Evolutionary conservation across 1,140 invertebrate genomes (phyloP), one percentile per base, ranked within the genome.

Genomic region (Drosophila ficusphila): DNA sequence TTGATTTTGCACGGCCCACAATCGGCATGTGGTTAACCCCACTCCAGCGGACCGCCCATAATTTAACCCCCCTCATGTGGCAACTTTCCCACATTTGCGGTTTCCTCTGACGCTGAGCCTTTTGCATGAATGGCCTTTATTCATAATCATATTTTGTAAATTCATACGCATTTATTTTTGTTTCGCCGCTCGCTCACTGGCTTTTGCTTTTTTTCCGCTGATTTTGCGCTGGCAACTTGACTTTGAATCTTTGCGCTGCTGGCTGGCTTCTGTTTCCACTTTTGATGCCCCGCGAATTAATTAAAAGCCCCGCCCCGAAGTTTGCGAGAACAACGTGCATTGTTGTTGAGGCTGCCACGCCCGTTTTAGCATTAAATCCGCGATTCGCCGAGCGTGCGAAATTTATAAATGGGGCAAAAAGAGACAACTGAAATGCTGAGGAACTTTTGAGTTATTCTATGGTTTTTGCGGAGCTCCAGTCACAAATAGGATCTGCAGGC

Each of bases 91-190:
- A 56, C 81, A 86, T 62, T 75, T 83, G 79, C 39, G 81, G 76
- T 79, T 39, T 31, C 27, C 48, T 54, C 36, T 25, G 33, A 14
- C 16, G 8, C 34, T 19, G 34, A 41, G 72, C 47, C 73, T 86
- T 65, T 81, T 70, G 62, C 64, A 86, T 86, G 77, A 86, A 86
- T 86, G 82, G 62, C 73, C 73, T 81, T 86, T 68, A 86, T 86
- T 86, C 82, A 86, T 86, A 67, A 77, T 64, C 52, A 75, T 46
- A 74, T 75, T 75, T 75, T 75, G 69, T 49, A 36, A 57, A 67
- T 75, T 74, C 70, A 62, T 51, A 36, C 61, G 53, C 42, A 58
- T 67, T 76, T 56, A 68, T 58, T 33, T 48, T 33, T 16, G 36
- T 31, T 39, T 33, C n/a, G n/a, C 33, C n/a, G n/a, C n/a, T n/a